Evolutionary conservation across 2,113 vertebrate species (phyloP), one percentile per base, ranked within the genome.

Genomic region (Oryzias melastigma): DNA sequence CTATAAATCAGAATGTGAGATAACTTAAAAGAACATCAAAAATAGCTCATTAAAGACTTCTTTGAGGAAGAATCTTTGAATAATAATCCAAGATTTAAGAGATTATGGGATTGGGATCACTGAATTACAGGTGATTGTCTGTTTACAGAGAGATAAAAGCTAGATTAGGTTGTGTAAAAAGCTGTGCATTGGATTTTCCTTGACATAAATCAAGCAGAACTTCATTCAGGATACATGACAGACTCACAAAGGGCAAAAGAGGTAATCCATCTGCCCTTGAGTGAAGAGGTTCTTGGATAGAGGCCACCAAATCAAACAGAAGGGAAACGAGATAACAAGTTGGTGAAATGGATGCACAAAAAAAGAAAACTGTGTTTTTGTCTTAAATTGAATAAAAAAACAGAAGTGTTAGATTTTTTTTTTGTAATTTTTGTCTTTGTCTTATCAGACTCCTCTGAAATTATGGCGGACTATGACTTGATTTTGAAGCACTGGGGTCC

Each of bases 391-490:
- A 15, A 5, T 69, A 40, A 46, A 27, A 40, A 27, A 27, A 22
- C 25, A 10, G 1, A 47, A 10, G 29, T 62, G 46, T n/a, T 58
- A 62, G 46, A 48, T 20, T 25, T 24, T 0, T 20, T 25, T 24
- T 0, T 41, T 6, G 19, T 45, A 50, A 22, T 20, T 18, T 48
- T 29, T 12, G 46, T 1, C 4, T 5, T 0, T 35, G 16, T 45
- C 7, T 50, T 27, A 42, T 19, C 45, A 62, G 57, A 20, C 43
- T 24, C 50, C 44, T 13, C 48, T 52, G 42, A 86, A 83, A 84
- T 69, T 20, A 92, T 91, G 91, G 18, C 77, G 54, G 89, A 91
- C 52, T 90, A 59, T 50, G 91, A 91, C 2, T 0, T 35, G 22
- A 62, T 92, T 71, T 79, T 92, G 75, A 85, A 82, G 25, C 56